A percentile compares a stretch with the other conserved stretches of the same genome.
These are phyloP conservation scores for Drosophila vallismaia DNA, from an alignment of 2,888 invertebrate genomes.

Conservation along the genomic window DNA sequence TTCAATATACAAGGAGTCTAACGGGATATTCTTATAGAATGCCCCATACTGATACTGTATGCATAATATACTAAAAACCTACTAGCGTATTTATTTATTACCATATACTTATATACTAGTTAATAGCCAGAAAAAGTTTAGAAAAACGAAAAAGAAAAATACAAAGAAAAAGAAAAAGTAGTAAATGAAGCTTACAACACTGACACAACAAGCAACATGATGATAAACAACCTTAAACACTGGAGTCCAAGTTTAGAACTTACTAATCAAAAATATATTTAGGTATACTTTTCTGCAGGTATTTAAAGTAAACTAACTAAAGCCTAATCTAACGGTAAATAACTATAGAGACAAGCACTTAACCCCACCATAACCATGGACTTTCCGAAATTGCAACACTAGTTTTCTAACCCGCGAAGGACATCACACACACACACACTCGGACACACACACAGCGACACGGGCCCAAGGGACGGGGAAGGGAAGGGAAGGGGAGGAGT, in stretches of 20 bases:
- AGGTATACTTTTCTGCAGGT: slow-evolving; percentile 80
- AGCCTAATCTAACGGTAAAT: slow-evolving; percentile 46
- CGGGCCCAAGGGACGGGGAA: slow-evolving; percentile 57
- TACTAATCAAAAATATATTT: slow-evolving; percentile 80
- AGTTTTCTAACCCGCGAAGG: slow-evolving; percentile 61
- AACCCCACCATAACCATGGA: slow-evolving; percentile 77
- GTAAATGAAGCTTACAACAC: slow-evolving; percentile 76
- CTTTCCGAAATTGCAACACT: slow-evolving; percentile 74
- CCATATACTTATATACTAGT: slow-evolving; percentile 60
- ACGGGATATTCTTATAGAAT: slow-evolving; percentile 73
- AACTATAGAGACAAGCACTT: slow-evolving; percentile 73
- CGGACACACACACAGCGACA: slow-evolving; percentile 50
- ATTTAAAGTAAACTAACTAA: slow-evolving; percentile 52
- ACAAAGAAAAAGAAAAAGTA: slow-evolving; percentile 63
- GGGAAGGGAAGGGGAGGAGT: background rate
- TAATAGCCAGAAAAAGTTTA: slow-evolving; percentile 55
- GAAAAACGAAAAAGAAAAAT: slow-evolving; percentile 14
- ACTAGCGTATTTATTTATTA: slow-evolving; percentile 65
- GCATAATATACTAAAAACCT: slow-evolving; percentile 53
- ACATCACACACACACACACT: slow-evolving; percentile 9
- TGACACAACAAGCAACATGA: slow-evolving; percentile 49
- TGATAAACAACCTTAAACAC: slow-evolving; percentile 64
- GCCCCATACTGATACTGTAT: slow-evolving; percentile 61
- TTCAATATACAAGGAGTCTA: slow-evolving; percentile 56
- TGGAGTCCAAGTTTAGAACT: slow-evolving; percentile 79